Evolutionary conservation across 2,113 vertebrate species (phyloP).

Genomic region (Psilopsiagon aymara): DNA sequence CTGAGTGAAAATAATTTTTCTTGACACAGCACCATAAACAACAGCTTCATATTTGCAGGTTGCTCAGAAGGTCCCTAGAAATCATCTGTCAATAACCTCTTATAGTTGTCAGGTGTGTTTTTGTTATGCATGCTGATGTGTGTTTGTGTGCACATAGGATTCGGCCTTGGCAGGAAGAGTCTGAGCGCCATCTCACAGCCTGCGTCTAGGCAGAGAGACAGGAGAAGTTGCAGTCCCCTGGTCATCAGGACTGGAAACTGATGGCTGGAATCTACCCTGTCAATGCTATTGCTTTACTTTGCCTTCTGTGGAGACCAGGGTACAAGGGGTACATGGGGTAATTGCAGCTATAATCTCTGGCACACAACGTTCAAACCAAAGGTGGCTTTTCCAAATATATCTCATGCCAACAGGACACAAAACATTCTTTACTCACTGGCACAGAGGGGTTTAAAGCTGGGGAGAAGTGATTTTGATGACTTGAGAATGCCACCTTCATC

Average conservation of each 20-base stretch:
- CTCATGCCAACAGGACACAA: neutral
- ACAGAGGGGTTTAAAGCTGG: neutral
- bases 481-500: neutral
- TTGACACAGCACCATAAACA: neutral
- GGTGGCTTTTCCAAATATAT: neutral
- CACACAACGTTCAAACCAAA: neutral
- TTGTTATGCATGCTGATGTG: neutral
- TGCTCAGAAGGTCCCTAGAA: neutral
- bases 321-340: neutral
- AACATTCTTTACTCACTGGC: neutral
- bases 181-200: neutral
- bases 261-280: neutral
- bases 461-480: neutral
- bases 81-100: neutral
- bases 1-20: neutral
- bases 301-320: accelerated
- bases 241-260: neutral
- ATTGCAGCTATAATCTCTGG: neutral
- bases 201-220: neutral
- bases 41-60: neutral
- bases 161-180: neutral
- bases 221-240: neutral
- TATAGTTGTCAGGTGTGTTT: neutral
- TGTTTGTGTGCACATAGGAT: neutral
- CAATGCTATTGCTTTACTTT: neutral